Evolutionary conservation across 2,113 vertebrate species (phyloP).

Genomic region (Laticauda colubrina): DNA sequence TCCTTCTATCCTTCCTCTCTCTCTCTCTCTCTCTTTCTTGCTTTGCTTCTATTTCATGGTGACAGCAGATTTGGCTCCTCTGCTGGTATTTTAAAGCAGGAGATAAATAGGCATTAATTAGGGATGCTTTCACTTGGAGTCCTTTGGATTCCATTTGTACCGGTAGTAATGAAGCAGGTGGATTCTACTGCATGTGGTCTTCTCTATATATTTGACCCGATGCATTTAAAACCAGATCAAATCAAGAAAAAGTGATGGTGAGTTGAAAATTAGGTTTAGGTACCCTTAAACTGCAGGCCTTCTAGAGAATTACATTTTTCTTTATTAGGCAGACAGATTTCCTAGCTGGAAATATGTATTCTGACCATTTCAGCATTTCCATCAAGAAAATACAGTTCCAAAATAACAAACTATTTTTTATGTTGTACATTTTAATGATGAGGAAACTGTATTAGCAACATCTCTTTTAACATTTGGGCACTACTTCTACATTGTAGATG

Average conservation of each 20-base stretch:
- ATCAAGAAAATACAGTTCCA: conserved; percentile 25
- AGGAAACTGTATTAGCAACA: background rate
- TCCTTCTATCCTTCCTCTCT: background rate
- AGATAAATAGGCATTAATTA: background rate
- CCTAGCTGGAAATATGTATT: conserved; percentile 36
- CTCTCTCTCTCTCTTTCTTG: too few relatives aligned
- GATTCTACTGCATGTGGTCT: background rate
- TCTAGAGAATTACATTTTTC: conserved; percentile 60
- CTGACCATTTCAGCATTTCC: conserved; percentile 30
- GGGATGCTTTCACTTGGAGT: background rate
- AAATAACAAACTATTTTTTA: background rate
- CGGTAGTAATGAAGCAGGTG: background rate
- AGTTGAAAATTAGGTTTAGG: background rate
- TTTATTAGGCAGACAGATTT: conserved; percentile 57
- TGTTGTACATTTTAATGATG: background rate
- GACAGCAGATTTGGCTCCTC: background rate
- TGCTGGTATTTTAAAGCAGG: background rate
- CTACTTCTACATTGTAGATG: background rate
- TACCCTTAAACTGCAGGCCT: background rate
- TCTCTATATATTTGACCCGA: background rate
- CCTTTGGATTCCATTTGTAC: background rate
- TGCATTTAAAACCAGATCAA: background rate
- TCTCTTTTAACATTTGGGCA: background rate
- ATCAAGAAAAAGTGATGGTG: background rate
- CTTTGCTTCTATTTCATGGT: background rate